Conservation (phyloP, 2,888 invertebrate genomes). For the Troides oblongomaculatus region DNA sequence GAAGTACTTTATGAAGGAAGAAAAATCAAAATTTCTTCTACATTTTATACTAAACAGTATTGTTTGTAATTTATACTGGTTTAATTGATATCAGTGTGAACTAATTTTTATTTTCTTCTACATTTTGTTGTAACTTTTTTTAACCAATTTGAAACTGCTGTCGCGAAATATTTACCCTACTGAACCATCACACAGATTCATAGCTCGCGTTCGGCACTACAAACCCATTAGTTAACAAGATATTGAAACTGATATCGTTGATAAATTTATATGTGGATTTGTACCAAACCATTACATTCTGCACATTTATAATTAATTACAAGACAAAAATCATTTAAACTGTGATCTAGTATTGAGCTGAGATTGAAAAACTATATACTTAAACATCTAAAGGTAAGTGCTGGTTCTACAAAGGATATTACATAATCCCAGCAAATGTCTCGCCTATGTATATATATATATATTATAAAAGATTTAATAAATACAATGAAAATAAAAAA, state of each 20-base stretch:
- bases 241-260: background rate
- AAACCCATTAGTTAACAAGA: slow-evolving; percentile 1
- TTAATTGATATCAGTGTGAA: too few relatives aligned
- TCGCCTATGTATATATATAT: too few relatives aligned
- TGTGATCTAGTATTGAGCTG: background rate
- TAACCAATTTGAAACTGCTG: too few relatives aligned
- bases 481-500: too few relatives aligned
- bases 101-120: too few relatives aligned
- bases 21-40: too few relatives aligned
- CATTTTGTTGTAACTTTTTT: too few relatives aligned
- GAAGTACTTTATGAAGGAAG: too few relatives aligned
- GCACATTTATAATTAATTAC: background rate
- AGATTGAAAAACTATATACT: background rate
- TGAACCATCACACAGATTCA: background rate
- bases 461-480: too few relatives aligned
- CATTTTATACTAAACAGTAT: too few relatives aligned
- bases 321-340: background rate
- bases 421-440: background rate
- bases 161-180: too few relatives aligned
- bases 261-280: background rate
- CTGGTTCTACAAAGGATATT: background rate
- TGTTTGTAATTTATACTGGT: too few relatives aligned
- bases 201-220: background rate
- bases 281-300: background rate
- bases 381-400: background rate